Evolutionary conservation across 1,140 invertebrate species (phyloP).

Genomic region (Rhyzopertha dominica): DNA sequence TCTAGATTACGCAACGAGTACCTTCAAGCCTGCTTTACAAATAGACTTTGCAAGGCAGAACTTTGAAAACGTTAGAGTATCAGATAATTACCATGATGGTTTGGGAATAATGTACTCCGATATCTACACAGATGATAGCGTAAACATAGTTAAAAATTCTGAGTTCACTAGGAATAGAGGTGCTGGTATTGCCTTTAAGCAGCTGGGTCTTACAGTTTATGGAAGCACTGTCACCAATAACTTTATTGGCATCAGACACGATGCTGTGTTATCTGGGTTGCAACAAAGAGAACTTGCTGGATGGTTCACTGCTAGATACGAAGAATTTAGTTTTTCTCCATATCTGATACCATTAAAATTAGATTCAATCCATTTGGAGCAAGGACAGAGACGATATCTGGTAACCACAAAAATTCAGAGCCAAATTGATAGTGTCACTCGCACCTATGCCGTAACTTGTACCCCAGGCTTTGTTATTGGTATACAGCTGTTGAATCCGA

Average conservation of each 20-base stretch:
- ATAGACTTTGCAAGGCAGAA: conserved; percentile 94
- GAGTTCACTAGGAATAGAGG: conserved; percentile 82
- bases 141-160: conserved; percentile 82
- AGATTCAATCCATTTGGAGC: conserved; percentile 58
- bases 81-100: conserved; percentile 82
- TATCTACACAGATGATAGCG: conserved; percentile 76
- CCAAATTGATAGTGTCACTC: too few relatives aligned
- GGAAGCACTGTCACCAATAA: conserved; percentile 79
- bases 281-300: conserved; percentile 88
- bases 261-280: conserved; percentile 77
- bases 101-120: conserved; percentile 85
- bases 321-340: too few relatives aligned
- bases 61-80: conserved; percentile 74
- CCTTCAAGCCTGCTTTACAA: conserved; percentile 89
- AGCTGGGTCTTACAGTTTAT: conserved; percentile 75
- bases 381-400: conserved; percentile 71
- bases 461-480: conserved; percentile 73
- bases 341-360: too few relatives aligned
- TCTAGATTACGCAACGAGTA: conserved; percentile 85
- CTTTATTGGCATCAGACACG: conserved; percentile 82
- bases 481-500: conserved; percentile 80
- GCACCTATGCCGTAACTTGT: conserved; percentile 58
- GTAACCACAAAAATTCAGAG: conserved; percentile 67
- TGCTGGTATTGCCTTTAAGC: conserved; percentile 84
- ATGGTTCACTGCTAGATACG: conserved; percentile 88